Base-by-base conservation (phyloP, 2,113 vertebrate species). In the Lynx canadensis region DNA sequence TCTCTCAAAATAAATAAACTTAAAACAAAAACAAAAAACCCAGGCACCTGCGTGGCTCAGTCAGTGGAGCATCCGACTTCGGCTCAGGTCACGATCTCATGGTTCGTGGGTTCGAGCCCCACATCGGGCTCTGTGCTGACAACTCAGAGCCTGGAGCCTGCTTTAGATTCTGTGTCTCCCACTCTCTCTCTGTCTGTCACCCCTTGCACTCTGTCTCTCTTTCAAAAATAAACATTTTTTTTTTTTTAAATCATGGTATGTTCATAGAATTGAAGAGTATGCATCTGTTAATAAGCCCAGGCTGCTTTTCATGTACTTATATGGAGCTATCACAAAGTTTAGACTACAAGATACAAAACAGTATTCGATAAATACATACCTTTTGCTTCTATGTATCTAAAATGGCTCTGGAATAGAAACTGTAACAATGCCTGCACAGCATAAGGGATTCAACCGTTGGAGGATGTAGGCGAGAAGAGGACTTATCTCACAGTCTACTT, bases 271-370 rank as follows among this genome's bases (percentile, higher is more conserved):
- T 41, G 36, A 91, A 71, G 91, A 85, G 33, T 81, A 13, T 52
- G 10, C 21, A 80, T 92, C 50, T 93, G 14, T 89, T 95, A 65
- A 69, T 94, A 95, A 94, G 25, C 48, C 48, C 52, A 94, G 69
- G 29, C 36, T 95, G 19, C 66, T 95, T 96, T 95, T 94, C 69
- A 91, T 90, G 8, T 91, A 57, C 57, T 96, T 88, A 57, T 0
- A 0, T 76, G 36, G 29, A 93, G 81, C 50, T n/a, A 76, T 81
- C 71, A 45, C 50, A 88, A 85, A 76, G 48, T 80, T 96, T 74
- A 31, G 92, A 91, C 92, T 88, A n/a, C 25, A 82, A 50, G 14
- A 57, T 85, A 38, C 16, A 89, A 89, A 94, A 50, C 29, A 88
- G 50, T 60, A 6, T 74, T 57, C 79, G 63, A 57, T 89, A 78